phyloP scores from a whole-genome alignment of 2,888 invertebrate genomes.

The Pterostichus madidus region DNA sequence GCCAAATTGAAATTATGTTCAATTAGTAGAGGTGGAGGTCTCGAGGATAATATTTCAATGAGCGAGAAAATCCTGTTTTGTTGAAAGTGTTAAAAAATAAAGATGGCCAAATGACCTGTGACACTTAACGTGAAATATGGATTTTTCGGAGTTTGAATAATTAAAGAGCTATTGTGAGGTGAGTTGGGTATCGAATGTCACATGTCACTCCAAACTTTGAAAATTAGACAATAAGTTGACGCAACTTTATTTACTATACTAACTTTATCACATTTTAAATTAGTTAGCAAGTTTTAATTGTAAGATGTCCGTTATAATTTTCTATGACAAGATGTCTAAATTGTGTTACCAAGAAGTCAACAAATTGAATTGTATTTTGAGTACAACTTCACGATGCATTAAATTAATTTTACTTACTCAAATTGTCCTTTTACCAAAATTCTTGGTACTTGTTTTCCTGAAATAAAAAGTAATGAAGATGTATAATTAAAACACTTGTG shows the following conservation, averaged over 20 bases:
- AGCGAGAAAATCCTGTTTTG: too few relatives aligned
- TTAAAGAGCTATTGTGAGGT: background rate
- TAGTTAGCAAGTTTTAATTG: slow-evolving; percentile 36
- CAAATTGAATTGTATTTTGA: background rate
- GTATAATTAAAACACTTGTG: background rate
- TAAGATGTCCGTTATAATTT: slow-evolving; percentile 28
- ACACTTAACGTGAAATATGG: too few relatives aligned
- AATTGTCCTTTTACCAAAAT: background rate
- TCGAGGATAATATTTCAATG: too few relatives aligned
- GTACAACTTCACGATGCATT: slow-evolving; percentile 19
- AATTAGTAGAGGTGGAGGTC: too few relatives aligned
- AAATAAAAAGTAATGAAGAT: background rate
- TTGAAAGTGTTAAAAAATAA: too few relatives aligned
- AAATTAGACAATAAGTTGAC: slow-evolving; percentile 13
- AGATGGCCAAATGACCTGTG: too few relatives aligned
- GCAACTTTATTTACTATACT: slow-evolving; percentile 22
- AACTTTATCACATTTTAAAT: slow-evolving; percentile 43
- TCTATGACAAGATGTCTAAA: slow-evolving; percentile 15
- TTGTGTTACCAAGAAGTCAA: slow-evolving; percentile 24
- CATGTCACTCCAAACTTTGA: background rate
- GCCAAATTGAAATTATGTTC: too few relatives aligned
- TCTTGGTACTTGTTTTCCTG: background rate
- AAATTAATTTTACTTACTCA: slow-evolving; percentile 21
- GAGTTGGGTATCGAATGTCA: background rate
- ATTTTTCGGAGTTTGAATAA: background rate